Percentiles rank a stretch among this genome's conserved stretches.
Conservation (phyloP, 2,797 vertebrate species). For the Alosa sapidissima region DNA sequence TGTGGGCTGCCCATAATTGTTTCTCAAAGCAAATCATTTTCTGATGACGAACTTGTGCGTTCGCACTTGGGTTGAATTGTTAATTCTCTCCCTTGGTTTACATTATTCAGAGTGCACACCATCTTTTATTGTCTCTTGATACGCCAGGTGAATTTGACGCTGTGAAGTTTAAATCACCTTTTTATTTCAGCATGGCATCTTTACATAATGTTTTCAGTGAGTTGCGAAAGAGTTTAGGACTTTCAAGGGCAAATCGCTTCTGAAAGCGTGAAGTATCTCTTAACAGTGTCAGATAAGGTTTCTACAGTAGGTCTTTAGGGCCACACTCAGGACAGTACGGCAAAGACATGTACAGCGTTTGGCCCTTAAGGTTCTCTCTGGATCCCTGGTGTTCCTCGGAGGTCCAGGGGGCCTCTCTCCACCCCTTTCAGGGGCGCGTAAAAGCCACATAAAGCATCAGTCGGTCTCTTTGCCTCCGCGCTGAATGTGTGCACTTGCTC, state of each 20-base stretch:
- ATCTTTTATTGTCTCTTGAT: background rate
- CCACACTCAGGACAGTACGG: background rate
- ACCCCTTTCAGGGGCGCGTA: background rate
- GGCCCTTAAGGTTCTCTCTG: background rate
- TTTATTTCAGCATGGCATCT: background rate
- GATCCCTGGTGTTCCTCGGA: background rate
- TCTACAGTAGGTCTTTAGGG: background rate
- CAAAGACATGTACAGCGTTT: background rate
- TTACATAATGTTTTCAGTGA: background rate
- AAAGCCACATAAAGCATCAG: background rate
- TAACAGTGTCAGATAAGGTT: background rate
- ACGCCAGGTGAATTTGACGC: background rate
- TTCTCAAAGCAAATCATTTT: constrained; percentile 7
- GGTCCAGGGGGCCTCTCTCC: background rate
- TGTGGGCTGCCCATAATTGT: constrained; percentile 3
- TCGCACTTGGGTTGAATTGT: background rate
- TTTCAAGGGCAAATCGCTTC: background rate
- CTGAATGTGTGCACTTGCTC: constrained; percentile 22
- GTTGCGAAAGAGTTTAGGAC: background rate
- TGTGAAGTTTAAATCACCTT: background rate
- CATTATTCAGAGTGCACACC: background rate
- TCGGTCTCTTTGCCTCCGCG: background rate
- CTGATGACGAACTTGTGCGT: background rate
- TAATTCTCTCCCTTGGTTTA: background rate
- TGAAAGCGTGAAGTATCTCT: background rate